Conservation (phyloP, 2,888 invertebrate genomes). For the Dynastes tityus region DNA sequence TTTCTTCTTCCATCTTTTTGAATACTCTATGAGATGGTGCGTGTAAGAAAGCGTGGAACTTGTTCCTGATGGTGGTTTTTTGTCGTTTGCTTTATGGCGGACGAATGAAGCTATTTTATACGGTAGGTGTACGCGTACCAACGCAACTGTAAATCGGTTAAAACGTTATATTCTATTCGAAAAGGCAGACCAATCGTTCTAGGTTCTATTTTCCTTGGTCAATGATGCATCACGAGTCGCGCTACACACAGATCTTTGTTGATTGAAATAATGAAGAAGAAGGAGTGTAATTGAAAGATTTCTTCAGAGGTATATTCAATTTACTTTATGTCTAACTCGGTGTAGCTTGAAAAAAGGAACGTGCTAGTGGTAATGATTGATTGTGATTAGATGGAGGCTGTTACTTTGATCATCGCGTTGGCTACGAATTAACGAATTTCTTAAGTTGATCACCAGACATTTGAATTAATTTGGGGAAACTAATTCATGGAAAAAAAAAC, state of each 20-base stretch:
- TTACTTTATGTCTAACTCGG: too few relatives aligned
- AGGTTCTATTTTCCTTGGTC: constrained; percentile 38
- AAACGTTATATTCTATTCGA: constrained; percentile 33
- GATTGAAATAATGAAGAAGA: constrained; percentile 29
- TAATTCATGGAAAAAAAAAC: too few relatives aligned
- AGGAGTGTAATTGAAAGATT: background rate
- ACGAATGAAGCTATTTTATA: constrained; percentile 31
- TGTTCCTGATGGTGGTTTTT: too few relatives aligned
- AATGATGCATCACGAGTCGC: constrained; percentile 32
- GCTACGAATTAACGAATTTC: too few relatives aligned
- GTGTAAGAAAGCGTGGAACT: background rate
- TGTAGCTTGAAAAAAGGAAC: too few relatives aligned
- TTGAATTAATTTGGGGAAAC: too few relatives aligned
- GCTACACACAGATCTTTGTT: constrained; percentile 10
- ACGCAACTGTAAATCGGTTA: constrained; percentile 41
- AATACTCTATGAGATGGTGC: background rate
- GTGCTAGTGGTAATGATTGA: too few relatives aligned
- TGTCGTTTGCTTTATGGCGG: background rate
- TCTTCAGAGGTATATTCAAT: background rate
- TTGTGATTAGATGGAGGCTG: too few relatives aligned
- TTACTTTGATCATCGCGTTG: too few relatives aligned
- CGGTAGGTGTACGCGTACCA: constrained; percentile 17
- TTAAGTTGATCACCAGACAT: too few relatives aligned
- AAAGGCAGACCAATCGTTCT: constrained; percentile 30
- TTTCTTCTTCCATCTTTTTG: constrained; percentile 6